Percentiles rank a stretch among this genome's conserved stretches.
phyloP scores from a whole-genome alignment of 2,888 invertebrate species.

The Dicyrtomina minuta region DNA sequence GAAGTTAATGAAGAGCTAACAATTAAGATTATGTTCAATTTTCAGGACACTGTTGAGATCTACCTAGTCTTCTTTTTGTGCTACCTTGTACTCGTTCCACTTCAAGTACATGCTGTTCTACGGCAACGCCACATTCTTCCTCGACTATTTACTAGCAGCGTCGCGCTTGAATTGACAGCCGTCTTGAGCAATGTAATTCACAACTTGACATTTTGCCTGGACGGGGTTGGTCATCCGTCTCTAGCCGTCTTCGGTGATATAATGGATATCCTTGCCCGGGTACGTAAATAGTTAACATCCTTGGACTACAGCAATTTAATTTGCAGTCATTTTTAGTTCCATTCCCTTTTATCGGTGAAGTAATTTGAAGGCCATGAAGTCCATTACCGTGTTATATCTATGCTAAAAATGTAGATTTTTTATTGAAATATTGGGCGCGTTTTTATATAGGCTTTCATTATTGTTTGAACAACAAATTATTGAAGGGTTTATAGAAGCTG shows the following conservation, averaged over 20 bases:
- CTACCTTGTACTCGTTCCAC: slow-evolving; percentile 80
- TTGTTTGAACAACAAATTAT: no score
- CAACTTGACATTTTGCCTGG: slow-evolving; percentile 83
- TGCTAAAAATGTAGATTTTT: no score
- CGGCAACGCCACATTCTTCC: slow-evolving; percentile 89
- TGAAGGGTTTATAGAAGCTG: no score
- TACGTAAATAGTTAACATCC: slow-evolving; percentile 56
- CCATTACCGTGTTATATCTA: no score
- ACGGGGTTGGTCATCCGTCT: slow-evolving; percentile 82
- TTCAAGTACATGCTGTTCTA: slow-evolving; percentile 87
- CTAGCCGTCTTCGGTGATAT: slow-evolving; percentile 87
- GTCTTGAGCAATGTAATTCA: slow-evolving; percentile 84
- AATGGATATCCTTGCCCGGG: slow-evolving; percentile 86
- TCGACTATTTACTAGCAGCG: slow-evolving; percentile 81
- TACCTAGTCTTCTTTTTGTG: slow-evolving; percentile 84
- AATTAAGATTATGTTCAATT: no score
- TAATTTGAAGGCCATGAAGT: no score
- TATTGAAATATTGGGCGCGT: no score
- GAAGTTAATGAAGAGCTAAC: no score
- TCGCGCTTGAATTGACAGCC: slow-evolving; percentile 81
- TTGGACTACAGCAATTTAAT: background rate
- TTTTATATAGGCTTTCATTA: no score
- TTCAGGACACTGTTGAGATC: slow-evolving; percentile 81
- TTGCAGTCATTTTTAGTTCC: no score
- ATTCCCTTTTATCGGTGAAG: no score